Percentiles rank a stretch among this genome's conserved stretches.
Evolutionary conservation across 2,888 invertebrate species (phyloP).

Genomic region (Amphipyra berbera): DNA sequence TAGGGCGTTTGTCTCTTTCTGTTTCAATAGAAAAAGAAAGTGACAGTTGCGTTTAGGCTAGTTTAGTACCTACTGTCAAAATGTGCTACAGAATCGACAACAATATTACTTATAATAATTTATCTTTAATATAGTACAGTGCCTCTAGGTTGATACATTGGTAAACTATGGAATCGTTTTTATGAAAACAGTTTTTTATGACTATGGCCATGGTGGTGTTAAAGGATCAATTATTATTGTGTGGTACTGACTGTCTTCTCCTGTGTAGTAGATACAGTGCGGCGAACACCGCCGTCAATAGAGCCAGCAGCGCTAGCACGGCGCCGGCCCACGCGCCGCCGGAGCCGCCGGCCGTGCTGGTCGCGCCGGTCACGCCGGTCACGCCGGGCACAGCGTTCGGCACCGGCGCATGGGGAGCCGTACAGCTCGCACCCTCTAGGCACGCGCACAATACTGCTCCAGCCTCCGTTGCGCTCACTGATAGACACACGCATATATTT

Average conservation of each 20-base stretch:
- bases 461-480: slow-evolving; percentile 76
- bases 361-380: slow-evolving; percentile 44
- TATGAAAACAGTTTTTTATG: no score
- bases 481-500: background rate
- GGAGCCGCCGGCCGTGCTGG: slow-evolving; percentile 61
- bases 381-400: slow-evolving; percentile 6
- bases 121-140: no score
- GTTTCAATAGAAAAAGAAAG: no score
- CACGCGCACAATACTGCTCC: slow-evolving; percentile 78
- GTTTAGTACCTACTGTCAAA: no score
- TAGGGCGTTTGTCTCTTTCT: no score
- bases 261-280: slow-evolving; percentile 72
- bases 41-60: no score
- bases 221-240: no score
- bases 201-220: no score
- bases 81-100: no score
- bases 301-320: slow-evolving; percentile 67
- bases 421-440: slow-evolving; percentile 75
- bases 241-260: slow-evolving; percentile 78
- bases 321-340: slow-evolving; percentile 72
- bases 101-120: no score
- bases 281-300: slow-evolving; percentile 69
- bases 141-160: no score
- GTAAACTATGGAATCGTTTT: no score
- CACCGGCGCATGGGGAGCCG: slow-evolving; percentile 50